Percentiles rank a stretch among this genome's conserved stretches.
Evolutionary conservation across 1,140 invertebrate species (phyloP).

Genomic region (Panagrolaimus sp.): DNA sequence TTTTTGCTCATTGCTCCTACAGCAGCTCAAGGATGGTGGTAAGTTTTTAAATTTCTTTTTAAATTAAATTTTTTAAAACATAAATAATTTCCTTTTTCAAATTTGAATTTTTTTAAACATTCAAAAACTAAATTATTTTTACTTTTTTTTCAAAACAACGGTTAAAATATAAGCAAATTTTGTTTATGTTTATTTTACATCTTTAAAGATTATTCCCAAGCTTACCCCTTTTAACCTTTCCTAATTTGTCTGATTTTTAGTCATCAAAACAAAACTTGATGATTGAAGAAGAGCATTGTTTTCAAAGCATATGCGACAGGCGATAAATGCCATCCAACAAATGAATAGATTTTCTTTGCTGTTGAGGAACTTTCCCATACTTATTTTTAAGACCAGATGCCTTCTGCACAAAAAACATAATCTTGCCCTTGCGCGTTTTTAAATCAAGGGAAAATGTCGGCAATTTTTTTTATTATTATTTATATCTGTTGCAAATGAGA

Average conservation of each 20-base stretch:
- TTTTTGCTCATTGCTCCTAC: background rate
- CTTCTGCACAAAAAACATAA: too few species aligned
- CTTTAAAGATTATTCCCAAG: background rate
- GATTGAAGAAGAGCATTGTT: too few species aligned
- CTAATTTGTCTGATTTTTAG: background rate
- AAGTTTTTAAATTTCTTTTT: background rate
- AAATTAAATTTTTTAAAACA: background rate
- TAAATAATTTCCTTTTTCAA: background rate
- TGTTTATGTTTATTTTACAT: background rate
- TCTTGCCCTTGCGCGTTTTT: too few species aligned
- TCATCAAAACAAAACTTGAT: background rate
- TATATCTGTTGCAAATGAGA: too few species aligned
- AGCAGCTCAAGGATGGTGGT: conserved; percentile 1
- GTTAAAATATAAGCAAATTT: background rate
- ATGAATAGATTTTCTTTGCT: too few species aligned
- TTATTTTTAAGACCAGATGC: too few species aligned
- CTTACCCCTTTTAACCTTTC: background rate
- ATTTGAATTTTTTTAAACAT: background rate
- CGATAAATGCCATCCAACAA: too few species aligned
- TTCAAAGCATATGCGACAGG: too few species aligned
- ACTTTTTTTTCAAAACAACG: background rate
- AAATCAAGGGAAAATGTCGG: too few species aligned
- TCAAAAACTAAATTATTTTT: background rate
- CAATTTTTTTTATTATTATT: too few species aligned
- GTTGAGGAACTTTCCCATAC: too few species aligned